Evolutionary conservation across 2,113 vertebrate species (phyloP).

Genomic region (Canis aureus): DNA sequence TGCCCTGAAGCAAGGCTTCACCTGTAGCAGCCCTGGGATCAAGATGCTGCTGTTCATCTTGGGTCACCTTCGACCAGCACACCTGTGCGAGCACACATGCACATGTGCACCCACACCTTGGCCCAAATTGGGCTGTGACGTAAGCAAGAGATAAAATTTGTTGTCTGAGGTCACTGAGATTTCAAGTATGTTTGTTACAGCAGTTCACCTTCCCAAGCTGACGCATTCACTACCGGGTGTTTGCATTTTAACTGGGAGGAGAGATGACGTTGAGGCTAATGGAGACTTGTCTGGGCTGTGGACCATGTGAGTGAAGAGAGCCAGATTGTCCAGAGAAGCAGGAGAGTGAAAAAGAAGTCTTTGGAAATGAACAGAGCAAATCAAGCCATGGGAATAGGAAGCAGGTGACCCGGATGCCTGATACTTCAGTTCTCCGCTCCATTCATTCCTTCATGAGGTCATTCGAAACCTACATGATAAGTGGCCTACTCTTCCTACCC

Average conservation of each 20-base stretch:
- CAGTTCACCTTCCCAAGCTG: background rate
- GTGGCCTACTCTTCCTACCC: background rate
- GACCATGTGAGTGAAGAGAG: background rate
- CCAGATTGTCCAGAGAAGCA: background rate
- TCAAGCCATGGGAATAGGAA: background rate
- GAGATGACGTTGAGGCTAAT: background rate
- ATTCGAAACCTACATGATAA: background rate
- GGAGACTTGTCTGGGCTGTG: background rate
- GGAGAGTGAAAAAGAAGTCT: background rate
- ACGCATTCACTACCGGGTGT: background rate
- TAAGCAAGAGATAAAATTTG: background rate
- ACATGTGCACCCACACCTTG: background rate
- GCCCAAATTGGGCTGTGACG: background rate
- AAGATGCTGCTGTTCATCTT: background rate
- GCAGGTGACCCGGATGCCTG: too few species aligned
- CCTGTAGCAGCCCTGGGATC: background rate
- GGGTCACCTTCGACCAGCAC: background rate
- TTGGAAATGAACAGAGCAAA: background rate
- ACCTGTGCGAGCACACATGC: accelerated
- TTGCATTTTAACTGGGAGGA: background rate
- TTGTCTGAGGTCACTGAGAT: background rate
- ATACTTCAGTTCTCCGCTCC: background rate
- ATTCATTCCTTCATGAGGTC: background rate
- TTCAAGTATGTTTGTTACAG: background rate
- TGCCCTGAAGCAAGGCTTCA: background rate